Evolutionary conservation across 2,888 invertebrate genomes (phyloP), one percentile per base, ranked within the genome.

Genomic region (Leptothorax acervorum): DNA sequence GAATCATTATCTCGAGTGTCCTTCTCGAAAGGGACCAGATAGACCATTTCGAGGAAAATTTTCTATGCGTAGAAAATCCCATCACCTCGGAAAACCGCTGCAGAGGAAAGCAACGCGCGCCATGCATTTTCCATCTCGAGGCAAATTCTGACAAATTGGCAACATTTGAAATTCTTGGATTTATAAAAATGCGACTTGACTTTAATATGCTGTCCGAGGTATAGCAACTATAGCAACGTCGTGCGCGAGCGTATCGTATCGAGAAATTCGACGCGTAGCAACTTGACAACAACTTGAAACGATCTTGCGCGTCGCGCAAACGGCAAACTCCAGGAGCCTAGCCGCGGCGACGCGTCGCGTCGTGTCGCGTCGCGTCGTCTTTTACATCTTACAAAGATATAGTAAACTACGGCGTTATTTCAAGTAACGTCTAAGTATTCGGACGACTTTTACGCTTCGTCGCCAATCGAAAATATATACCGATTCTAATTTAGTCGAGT

Each of bases 1-100:
- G 39, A 31, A 42, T 45, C 12, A 63, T 82, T 82, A 85, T 74
- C 63, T 51, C 23, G 39, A 39, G 23, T 39, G 66, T 79, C 85
- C 53, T 78, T 82, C 70, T 48, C 28, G 57, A 55, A 79, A 84
- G 63, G 78, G 57, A 82, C 66, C 11, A 84, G 12, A 35, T 1
- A 6, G 35, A 35, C 35, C 5, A 18, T 55, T 28, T 15, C 1
- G 3, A 11, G 9, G n/a, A n/a, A n/a, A n/a, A 63, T 39, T 45
- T 35, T 35, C 35, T 6, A 35, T 6, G 35, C 35, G 6, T 35
- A 35, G 35, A 35, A 35, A 35, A 6, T 35, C 35, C 35, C 6
- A 35, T 35, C 35, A 35, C 35, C 35, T 35, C 35, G 35, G 35
- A 35, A 35, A 35, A 35, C 35, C 6, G 35, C 35, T 6, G 42